Conservation (phyloP, 2,797 vertebrate species). For the Botia almorhae region DNA sequence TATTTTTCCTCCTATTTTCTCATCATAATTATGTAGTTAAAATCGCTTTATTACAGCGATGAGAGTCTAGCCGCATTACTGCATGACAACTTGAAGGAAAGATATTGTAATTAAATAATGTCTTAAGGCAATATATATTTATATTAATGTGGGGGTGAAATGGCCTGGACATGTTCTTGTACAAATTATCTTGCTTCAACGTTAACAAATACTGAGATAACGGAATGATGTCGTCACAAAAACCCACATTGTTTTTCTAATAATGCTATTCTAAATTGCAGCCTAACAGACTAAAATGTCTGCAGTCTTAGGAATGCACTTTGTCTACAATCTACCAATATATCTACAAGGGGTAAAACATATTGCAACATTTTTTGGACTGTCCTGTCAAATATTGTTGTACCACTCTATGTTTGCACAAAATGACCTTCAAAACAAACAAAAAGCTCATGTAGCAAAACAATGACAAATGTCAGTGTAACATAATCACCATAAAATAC, state of each 20-base stretch:
- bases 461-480: neutral
- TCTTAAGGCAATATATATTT: neutral
- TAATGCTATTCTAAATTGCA: slow-evolving; percentile 10
- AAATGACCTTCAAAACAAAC: slow-evolving; percentile 12
- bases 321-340: slow-evolving; percentile 27
- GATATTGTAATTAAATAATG: no score
- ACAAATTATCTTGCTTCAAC: neutral
- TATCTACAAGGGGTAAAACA: slow-evolving; percentile 11
- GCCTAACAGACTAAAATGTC: slow-evolving; percentile 19
- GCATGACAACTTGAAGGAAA: neutral
- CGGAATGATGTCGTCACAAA: slow-evolving; percentile 26
- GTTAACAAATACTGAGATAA: neutral
- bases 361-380: neutral
- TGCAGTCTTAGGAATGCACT: slow-evolving; percentile 22
- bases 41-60: neutral
- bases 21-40: neutral
- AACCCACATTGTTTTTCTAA: slow-evolving; percentile 7
- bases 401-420: slow-evolving; percentile 1
- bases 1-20: neutral
- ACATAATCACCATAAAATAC: slow-evolving; percentile 14
- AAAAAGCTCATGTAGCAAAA: neutral
- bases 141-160: neutral
- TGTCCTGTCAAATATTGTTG: neutral
- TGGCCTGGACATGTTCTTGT: neutral
- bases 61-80: no score